Evolutionary conservation across 2,888 invertebrate species (phyloP).

Genomic region (Plagodis pulveraria): DNA sequence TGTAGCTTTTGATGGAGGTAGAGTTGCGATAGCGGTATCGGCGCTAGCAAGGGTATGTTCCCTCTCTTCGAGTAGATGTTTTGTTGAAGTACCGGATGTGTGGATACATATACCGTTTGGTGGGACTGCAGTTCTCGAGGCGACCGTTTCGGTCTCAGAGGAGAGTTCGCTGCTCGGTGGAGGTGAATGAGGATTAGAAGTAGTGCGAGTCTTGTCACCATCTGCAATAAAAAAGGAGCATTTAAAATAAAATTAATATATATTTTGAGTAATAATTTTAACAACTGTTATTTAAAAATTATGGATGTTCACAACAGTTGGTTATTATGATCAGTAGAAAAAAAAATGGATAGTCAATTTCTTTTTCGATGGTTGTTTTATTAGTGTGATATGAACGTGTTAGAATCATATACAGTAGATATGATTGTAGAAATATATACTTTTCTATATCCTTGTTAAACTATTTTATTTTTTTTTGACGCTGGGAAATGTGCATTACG

Average conservation of each 20-base stretch:
- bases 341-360: too few relatives aligned
- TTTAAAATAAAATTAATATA: not conserved
- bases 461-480: too few relatives aligned
- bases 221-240: slow-evolving; percentile 48
- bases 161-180: slow-evolving; percentile 43
- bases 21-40: slow-evolving; percentile 53
- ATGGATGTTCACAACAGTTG: too few relatives aligned
- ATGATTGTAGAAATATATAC: too few relatives aligned
- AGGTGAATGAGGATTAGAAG: slow-evolving; percentile 43
- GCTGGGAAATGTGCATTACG: too few relatives aligned
- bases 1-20: slow-evolving; percentile 59
- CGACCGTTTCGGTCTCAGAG: slow-evolving; percentile 35
- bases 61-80: slow-evolving; percentile 26
- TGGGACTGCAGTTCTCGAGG: slow-evolving; percentile 29
- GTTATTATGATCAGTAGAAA: too few relatives aligned
- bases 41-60: slow-evolving; percentile 40
- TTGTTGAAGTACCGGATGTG: slow-evolving; percentile 32
- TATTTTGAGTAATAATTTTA: not conserved
- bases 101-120: slow-evolving; percentile 33
- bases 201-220: slow-evolving; percentile 50
- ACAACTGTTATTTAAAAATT: too few relatives aligned
- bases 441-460: too few relatives aligned
- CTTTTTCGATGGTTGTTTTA: too few relatives aligned
- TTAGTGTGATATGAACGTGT: too few relatives aligned
- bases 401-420: too few relatives aligned